These are phyloP conservation scores for Pogonomyrmex californicus DNA, from an alignment of 1,140 invertebrate species.

Conservation along the genomic window DNA sequence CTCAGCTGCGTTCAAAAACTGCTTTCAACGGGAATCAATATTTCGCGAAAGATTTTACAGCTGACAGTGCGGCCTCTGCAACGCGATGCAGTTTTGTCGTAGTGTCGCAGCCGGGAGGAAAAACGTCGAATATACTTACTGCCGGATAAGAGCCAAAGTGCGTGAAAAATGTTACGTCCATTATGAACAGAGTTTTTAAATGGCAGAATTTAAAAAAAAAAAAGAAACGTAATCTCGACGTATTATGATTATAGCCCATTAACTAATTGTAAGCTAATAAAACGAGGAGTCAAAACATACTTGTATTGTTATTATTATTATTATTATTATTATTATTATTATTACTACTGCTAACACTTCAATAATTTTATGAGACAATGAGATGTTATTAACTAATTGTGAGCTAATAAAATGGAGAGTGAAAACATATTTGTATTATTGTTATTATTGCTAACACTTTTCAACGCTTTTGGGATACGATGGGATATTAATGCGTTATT, in stretches of 20 bases:
- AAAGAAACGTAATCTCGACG: too few relatives aligned
- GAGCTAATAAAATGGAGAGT: too few relatives aligned
- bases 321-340: too few relatives aligned
- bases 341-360: too few relatives aligned
- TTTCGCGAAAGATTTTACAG: conserved; percentile 60
- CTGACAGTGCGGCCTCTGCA: conserved; percentile 61
- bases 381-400: too few relatives aligned
- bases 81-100: conserved; percentile 54
- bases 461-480: background rate
- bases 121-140: conserved; percentile 51
- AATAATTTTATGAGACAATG: too few relatives aligned
- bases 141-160: conserved; percentile 4
- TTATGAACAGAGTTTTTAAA: background rate
- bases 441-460: background rate
- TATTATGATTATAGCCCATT: background rate
- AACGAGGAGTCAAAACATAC: too few relatives aligned
- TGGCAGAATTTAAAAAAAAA: too few relatives aligned
- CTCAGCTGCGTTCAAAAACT: conserved; percentile 59
- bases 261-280: background rate
- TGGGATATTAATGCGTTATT: background rate
- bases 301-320: too few relatives aligned
- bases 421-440: background rate
- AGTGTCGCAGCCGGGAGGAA: conserved; percentile 34
- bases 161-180: conserved; percentile 23
- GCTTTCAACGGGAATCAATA: conserved; percentile 61